Conservation (phyloP, 2,888 invertebrate genomes). For the Lycophotia porphyrea region DNA sequence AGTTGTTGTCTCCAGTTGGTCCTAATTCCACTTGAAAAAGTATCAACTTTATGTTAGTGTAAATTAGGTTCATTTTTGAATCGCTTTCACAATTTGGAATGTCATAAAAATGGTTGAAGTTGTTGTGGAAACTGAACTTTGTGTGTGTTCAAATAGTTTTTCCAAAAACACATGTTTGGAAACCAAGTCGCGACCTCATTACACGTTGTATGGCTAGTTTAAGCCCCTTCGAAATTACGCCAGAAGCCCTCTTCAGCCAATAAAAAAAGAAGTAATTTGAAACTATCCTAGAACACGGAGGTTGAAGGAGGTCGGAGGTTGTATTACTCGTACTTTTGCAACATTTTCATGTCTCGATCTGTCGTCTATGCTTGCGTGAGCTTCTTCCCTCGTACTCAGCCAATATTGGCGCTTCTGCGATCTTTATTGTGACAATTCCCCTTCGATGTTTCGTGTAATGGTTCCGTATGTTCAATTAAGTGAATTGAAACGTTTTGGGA, state of each 20-base stretch:
- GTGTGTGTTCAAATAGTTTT: not conserved
- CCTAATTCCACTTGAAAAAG: not conserved
- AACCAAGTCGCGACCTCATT: not conserved
- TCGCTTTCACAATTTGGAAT: not conserved
- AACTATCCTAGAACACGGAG: not conserved
- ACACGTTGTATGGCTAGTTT: not conserved
- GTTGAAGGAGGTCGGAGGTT: too few relatives aligned
- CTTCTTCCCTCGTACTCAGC: not conserved
- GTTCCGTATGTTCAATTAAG: conserved; percentile 53
- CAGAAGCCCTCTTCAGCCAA: conserved; percentile 2
- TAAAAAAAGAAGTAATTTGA: not conserved
- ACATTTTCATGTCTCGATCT: not conserved
- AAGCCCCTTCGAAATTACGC: not conserved
- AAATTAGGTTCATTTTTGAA: not conserved
- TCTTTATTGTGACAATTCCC: conserved; percentile 5
- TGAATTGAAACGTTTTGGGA: conserved; percentile 55
- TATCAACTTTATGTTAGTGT: not conserved
- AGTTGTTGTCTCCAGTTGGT: not conserved
- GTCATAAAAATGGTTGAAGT: not conserved
- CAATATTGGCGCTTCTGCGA: conserved; percentile 23
- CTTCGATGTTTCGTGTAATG: conserved; percentile 41
- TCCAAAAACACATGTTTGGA: not conserved
- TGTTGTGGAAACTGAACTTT: not conserved
- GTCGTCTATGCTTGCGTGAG: not conserved
- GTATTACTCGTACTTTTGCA: not conserved